phyloP scores from a whole-genome alignment of 2,888 invertebrate species.

The Anagyrus pseudococci region DNA sequence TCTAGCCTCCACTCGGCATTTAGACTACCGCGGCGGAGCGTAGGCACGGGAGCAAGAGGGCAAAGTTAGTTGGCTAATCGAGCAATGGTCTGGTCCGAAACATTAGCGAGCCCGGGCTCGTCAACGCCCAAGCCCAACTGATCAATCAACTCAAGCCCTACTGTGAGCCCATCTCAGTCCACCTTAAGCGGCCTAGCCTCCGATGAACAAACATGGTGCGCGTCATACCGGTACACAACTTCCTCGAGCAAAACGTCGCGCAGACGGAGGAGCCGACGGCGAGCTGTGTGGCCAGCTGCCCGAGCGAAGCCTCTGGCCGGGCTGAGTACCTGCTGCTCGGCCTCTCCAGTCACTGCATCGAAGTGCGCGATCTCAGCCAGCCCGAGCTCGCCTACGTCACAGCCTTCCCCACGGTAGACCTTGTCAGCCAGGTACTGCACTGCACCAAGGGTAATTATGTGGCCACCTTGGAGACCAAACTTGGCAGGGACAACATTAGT shows the following conservation, averaged over 20 bases:
- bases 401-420: conserved; percentile 76
- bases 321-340: conserved; percentile 68
- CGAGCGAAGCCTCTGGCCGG: conserved; percentile 16
- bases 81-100: no score
- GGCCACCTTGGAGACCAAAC: conserved; percentile 70
- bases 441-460: conserved; percentile 76
- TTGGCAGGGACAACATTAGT: conserved; percentile 49
- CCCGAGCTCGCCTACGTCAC: conserved; percentile 63
- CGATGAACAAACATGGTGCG: conserved; percentile 66
- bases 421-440: conserved; percentile 72
- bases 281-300: conserved; percentile 67
- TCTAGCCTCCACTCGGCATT: no score
- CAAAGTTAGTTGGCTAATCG: conserved; percentile 13
- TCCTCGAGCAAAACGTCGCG: conserved; percentile 70
- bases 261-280: conserved; percentile 72
- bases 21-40: no score
- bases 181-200: conserved; percentile 15
- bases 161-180: no score
- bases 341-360: conserved; percentile 68
- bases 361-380: conserved; percentile 65
- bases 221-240: conserved; percentile 74
- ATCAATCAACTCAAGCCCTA: no score
- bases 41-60: no score
- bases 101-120: not conserved
- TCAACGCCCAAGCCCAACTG: no score